A percentile compares a stretch with the other conserved stretches of the same genome.
Conservation (phyloP, 2,797 vertebrate species). For the Epinephelus malabaricus region DNA sequence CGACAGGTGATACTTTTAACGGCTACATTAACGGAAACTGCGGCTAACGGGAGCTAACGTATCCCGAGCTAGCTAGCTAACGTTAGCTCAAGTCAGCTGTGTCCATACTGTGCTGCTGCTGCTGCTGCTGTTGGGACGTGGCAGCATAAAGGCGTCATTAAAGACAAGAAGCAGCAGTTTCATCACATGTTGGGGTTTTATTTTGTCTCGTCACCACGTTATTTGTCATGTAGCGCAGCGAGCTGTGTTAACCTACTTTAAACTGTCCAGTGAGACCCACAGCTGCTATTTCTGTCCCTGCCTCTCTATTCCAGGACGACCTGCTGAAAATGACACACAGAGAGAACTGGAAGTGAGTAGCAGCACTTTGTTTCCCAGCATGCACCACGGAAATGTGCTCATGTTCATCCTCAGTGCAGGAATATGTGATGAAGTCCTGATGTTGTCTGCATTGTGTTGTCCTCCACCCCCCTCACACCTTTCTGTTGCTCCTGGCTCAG, state of each 20-base stretch:
- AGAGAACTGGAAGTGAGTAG: conserved; percentile 73
- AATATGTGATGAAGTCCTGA: too few species aligned
- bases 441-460: too few species aligned
- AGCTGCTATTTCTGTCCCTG: conserved; percentile 53
- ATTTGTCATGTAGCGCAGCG: accelerated
- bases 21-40: neutral
- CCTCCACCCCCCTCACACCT: too few species aligned
- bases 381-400: too few species aligned
- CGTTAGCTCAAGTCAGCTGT: neutral
- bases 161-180: neutral
- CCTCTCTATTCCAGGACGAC: conserved; percentile 67
- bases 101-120: too few species aligned
- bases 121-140: conserved; percentile 29
- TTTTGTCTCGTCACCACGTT: accelerated
- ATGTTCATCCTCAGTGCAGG: too few species aligned
- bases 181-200: accelerated
- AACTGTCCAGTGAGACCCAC: conserved; percentile 21
- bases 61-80: neutral
- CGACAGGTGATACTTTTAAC: accelerated
- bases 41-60: neutral
- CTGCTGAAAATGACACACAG: conserved; percentile 79
- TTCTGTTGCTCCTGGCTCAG: conserved; percentile 14
- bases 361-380: neutral
- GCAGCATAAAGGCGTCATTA: neutral
- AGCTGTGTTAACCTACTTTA: conserved; percentile 31